phyloP scores from a whole-genome alignment of 2,797 vertebrate genomes.

The Myotis findleyi region DNA sequence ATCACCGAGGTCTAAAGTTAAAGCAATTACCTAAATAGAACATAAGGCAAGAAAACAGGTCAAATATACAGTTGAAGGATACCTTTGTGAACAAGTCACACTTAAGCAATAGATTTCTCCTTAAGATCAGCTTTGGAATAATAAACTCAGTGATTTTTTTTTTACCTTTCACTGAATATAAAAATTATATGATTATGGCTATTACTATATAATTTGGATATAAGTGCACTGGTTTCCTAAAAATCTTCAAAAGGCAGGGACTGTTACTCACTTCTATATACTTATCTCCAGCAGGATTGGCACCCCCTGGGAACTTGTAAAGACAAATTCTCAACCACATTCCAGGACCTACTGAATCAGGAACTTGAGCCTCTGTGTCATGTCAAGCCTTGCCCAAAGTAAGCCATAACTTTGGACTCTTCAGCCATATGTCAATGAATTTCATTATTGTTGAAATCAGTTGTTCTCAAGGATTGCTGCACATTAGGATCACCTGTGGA shows the following conservation, averaged over 20 bases:
- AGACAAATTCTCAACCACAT: neutral
- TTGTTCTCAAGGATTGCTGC: neutral
- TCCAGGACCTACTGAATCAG: neutral
- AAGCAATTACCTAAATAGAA: conserved; percentile 84
- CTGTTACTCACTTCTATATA: neutral
- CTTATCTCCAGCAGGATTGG: neutral
- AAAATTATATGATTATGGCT: neutral
- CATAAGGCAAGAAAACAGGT: conserved; percentile 16
- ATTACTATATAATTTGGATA: neutral
- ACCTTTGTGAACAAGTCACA: neutral
- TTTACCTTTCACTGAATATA: conserved; percentile 1
- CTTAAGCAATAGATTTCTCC: neutral
- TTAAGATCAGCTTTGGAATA: conserved; percentile 19
- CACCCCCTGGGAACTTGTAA: neutral
- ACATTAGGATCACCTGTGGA: neutral
- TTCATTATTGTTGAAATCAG: neutral
- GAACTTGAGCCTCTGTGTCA: neutral
- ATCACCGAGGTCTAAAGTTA: conserved; percentile 86
- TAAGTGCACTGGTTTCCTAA: neutral
- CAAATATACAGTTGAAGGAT: conserved; percentile 10
- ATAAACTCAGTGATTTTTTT: neutral
- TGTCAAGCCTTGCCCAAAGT: neutral
- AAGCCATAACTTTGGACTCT: neutral
- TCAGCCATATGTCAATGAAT: neutral
- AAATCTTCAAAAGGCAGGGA: neutral